Base-by-base conservation (phyloP, 1,140 invertebrate species). In the Oreohelix idahoensis region DNA sequence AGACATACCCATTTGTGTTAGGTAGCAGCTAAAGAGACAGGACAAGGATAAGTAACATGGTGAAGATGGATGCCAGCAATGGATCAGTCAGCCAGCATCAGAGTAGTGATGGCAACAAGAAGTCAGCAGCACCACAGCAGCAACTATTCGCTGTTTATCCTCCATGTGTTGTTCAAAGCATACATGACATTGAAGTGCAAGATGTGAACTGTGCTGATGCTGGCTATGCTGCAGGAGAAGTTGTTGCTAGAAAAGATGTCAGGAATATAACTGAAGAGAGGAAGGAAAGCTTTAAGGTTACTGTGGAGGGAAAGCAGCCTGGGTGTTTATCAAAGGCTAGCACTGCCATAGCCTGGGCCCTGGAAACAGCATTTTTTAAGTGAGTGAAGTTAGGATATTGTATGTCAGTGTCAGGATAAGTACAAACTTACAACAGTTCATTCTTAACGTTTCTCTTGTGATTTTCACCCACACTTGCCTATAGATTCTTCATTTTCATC, bases 281-380 rank as follows among this genome's bases (percentile, higher is more conserved):
- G 63, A 66, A 29, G 1, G 32, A 17, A 4, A 29, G 2, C 0
- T 8, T 32, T 8, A 17, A 13, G 4, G 8, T 23, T 32, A 5
- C 4, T 17, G 2, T 35, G 8, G n/a, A 66, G 5, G 17, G 29
- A 66, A 29, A 66, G 20, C 5, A 32, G 63, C 17, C 8, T 2
- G n/a, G n/a, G 20, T 66, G 63, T 66, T 66, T 66, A n/a, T 66
- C 63, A 8, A 66, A 17, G 29, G n/a, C 20, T 32, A 66, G 63
- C 29, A 32, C n/a, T 66, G 63, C 63, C 5, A 66, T 66, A 10
- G n/a, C 63, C 8, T 66, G 63, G 63, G 29, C 63, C 32, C 29
- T 66, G 29, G 63, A 66, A 17, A 66, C 63, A 32, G n/a, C 63
- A 35, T 66, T 66, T 66, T 66, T 32, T 17, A 66, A 66, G 63